phyloP scores from a whole-genome alignment of 2,797 vertebrate species.

The Brachyalestes nurse region DNA sequence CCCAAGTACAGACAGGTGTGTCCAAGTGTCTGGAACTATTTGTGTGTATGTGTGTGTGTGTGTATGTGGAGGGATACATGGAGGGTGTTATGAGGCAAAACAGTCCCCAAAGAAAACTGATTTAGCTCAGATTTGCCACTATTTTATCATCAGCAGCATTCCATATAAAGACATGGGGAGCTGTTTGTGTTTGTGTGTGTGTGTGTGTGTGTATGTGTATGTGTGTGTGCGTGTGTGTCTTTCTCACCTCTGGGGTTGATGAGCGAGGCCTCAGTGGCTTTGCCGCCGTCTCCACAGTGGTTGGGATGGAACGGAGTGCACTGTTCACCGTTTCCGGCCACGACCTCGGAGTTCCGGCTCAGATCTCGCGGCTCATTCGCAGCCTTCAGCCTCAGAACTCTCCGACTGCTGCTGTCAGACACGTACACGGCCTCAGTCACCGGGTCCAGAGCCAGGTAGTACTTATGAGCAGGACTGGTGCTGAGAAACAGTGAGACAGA shows the following conservation, averaged over 20 bases:
- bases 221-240: conserved; percentile 1
- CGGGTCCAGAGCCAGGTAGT: conserved; percentile 96
- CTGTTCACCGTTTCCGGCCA: conserved; percentile 87
- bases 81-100: too few relatives aligned
- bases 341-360: conserved; percentile 90
- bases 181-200: too few relatives aligned
- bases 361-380: conserved; percentile 91
- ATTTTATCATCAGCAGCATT: too few relatives aligned
- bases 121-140: too few relatives aligned
- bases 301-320: conserved; percentile 94
- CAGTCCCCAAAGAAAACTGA: too few relatives aligned
- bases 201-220: neutral
- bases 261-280: conserved; percentile 90
- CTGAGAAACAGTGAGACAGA: conserved; percentile 67
- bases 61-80: too few relatives aligned
- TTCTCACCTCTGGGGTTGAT: conserved; percentile 94
- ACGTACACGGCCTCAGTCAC: conserved; percentile 92
- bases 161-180: too few relatives aligned
- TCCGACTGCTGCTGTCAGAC: conserved; percentile 95
- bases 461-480: conserved; percentile 96
- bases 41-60: neutral
- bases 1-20: too few relatives aligned
- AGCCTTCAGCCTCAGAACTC: conserved; percentile 91
- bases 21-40: too few relatives aligned
- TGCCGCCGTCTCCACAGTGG: conserved; percentile 95